Percentiles rank a stretch among this genome's conserved stretches.
These are phyloP conservation scores for Hyperopisus bebe DNA, from an alignment of 2,113 vertebrate species.

Conservation along the genomic window DNA sequence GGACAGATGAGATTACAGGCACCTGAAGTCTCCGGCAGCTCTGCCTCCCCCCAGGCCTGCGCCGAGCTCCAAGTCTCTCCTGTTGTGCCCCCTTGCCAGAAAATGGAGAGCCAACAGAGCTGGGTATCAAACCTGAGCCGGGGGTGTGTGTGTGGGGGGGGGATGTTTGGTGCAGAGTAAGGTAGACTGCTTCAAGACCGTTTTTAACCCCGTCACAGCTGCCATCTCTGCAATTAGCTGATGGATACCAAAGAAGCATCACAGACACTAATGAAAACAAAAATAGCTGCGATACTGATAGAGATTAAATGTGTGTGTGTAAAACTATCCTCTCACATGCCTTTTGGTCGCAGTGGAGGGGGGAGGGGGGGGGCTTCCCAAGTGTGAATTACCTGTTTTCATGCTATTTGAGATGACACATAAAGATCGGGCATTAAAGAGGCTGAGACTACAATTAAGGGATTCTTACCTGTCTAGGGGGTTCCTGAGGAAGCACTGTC, in stretches of 20 bases:
- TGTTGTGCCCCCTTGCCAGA: not conserved
- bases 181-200: not conserved
- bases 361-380: not conserved
- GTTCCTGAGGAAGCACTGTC: constrained; percentile 82
- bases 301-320: not conserved
- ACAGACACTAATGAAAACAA: not conserved
- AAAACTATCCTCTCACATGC: not conserved
- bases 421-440: not conserved
- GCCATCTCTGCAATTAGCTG: not conserved
- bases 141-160: not conserved
- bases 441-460: not conserved
- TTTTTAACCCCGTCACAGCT: not conserved
- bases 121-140: not conserved
- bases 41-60: not conserved
- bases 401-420: not conserved
- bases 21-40: constrained; percentile 33
- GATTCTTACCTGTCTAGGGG: constrained; percentile 78
- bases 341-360: not conserved
- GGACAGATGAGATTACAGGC: constrained; percentile 43
- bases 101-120: not conserved
- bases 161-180: not conserved
- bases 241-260: not conserved
- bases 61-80: not conserved
- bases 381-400: not conserved
- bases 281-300: not conserved